These are phyloP conservation scores for Tragelaphus buxtoni DNA, from an alignment of 2,113 vertebrate species.

Conservation along the genomic window DNA sequence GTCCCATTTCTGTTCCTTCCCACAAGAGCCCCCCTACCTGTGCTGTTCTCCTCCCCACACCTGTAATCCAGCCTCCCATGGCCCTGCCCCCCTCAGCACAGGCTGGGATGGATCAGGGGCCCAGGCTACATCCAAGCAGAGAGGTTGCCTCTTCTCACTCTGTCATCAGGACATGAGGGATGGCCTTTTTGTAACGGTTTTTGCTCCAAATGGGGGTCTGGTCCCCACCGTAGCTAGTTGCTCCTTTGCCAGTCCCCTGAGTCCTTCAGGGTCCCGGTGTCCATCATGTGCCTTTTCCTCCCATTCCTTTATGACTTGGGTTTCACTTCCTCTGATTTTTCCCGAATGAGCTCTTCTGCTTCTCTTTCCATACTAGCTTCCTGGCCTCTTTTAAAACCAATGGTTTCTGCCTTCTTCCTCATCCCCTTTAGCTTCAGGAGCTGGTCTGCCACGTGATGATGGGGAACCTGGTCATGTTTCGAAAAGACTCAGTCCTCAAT, in stretches of 20 bases:
- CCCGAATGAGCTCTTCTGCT: not conserved
- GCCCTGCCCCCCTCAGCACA: not conserved
- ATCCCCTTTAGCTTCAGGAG: slow-evolving; percentile 90
- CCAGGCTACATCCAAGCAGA: not conserved
- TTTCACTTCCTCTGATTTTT: not conserved
- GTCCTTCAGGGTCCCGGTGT: not conserved
- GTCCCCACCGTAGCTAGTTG: not conserved
- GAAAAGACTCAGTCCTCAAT: slow-evolving; percentile 96
- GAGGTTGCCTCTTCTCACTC: not conserved
- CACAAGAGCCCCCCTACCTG: not conserved
- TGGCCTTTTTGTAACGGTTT: not conserved
- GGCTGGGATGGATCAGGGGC: not conserved
- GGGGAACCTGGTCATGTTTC: slow-evolving; percentile 97
- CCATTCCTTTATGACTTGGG: not conserved
- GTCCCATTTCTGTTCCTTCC: not conserved
- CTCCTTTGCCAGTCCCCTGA: not conserved
- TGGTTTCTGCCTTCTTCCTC: not conserved
- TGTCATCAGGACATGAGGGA: not conserved
- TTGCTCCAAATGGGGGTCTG: not conserved
- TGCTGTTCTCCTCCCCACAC: not conserved
- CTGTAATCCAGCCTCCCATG: not conserved
- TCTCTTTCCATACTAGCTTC: not conserved
- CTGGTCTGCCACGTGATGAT: slow-evolving; percentile 98
- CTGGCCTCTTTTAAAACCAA: not conserved
- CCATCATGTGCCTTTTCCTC: not conserved